Evolutionary conservation across 2,797 vertebrate genomes (phyloP).

Genomic region (Galagoides demidoff): DNA sequence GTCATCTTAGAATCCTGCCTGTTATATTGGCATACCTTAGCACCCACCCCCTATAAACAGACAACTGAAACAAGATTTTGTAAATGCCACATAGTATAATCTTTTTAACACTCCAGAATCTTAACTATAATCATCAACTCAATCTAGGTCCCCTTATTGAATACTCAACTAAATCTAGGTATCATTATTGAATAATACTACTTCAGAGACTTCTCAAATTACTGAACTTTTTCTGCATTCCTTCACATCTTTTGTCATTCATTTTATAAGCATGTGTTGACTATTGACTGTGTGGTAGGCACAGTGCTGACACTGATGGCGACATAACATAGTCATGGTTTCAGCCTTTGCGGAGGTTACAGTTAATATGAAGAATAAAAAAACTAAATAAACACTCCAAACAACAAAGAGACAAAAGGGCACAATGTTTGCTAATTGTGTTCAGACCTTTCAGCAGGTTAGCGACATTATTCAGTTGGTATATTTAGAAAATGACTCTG

Average conservation of each 20-base stretch:
- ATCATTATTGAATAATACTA: background rate
- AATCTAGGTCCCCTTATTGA: background rate
- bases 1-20: background rate
- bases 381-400: background rate
- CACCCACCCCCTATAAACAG: background rate
- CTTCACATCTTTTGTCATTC: background rate
- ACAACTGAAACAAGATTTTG: constrained; percentile 5
- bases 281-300: background rate
- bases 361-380: background rate
- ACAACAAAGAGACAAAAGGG: background rate
- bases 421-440: background rate
- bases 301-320: background rate
- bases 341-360: background rate
- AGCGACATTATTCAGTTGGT: background rate
- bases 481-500: constrained; percentile 20
- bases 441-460: background rate
- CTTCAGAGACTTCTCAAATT: constrained; percentile 21
- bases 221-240: background rate
- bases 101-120: background rate
- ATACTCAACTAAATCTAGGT: background rate
- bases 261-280: constrained; percentile 3
- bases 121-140: background rate
- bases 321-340: background rate
- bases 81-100: background rate
- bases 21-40: background rate